These are phyloP conservation scores for Corydoras sp. DNA, from an alignment of 2,113 vertebrate genomes.

Conservation along the genomic window DNA sequence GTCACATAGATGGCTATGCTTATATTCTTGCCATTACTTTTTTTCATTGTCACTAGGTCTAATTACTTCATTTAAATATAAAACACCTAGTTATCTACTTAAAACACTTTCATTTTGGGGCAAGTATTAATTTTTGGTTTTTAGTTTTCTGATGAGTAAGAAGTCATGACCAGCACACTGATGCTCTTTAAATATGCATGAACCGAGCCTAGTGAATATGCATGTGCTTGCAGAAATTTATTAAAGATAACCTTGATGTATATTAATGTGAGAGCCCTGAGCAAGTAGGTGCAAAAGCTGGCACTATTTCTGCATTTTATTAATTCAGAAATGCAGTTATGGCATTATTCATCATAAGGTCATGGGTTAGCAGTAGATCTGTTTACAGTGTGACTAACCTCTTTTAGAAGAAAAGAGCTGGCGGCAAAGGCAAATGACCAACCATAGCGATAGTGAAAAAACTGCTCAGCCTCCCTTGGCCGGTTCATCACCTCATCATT, in stretches of 20 bases:
- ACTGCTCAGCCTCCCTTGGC: conserved; percentile 74
- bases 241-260: conserved; percentile 24
- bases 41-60: no score
- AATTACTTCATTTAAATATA: no score
- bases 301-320: conserved; percentile 23
- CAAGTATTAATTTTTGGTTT: no score
- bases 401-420: conserved; percentile 83
- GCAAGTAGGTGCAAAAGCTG: conserved; percentile 10
- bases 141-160: no score
- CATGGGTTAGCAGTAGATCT: not conserved
- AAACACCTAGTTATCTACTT: no score
- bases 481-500: conserved; percentile 86
- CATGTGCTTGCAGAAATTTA: conserved; percentile 13
- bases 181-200: conserved; percentile 20
- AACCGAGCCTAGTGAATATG: conserved; percentile 11
- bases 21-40: no score
- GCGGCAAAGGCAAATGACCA: conserved; percentile 88
- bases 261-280: conserved; percentile 28
- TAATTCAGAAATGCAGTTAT: conserved; percentile 6
- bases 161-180: not conserved
- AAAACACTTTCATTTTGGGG: no score
- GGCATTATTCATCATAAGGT: conserved; percentile 1
- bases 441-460: conserved; percentile 79
- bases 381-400: conserved; percentile 58
- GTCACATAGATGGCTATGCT: no score